Percentiles rank a stretch among this genome's conserved stretches.
Conservation (phyloP, 2,113 vertebrate species). For the Chloropsis hardwickii region DNA sequence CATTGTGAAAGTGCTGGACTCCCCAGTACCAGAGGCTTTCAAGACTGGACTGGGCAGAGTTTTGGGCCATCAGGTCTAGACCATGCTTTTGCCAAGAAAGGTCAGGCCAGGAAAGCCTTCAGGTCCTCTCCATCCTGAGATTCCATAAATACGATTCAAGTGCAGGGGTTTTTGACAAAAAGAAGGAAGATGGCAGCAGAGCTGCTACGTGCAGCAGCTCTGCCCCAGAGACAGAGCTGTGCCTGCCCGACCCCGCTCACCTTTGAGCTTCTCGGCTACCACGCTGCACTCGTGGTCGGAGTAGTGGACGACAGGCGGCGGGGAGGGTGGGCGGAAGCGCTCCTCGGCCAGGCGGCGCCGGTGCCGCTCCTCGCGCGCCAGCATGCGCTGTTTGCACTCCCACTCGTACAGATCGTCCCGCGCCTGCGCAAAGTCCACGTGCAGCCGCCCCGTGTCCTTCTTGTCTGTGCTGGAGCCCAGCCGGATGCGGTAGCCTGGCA, state of each 20-base stretch:
- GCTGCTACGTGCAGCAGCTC: neutral
- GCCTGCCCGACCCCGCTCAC: slow-evolving; percentile 48
- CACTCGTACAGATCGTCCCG: slow-evolving; percentile 96
- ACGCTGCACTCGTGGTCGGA: slow-evolving; percentile 91
- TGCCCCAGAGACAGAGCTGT: rapidly evolving
- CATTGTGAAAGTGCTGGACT: neutral
- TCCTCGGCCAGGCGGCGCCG: slow-evolving; percentile 88
- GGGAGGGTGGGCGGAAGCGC: slow-evolving; percentile 84
- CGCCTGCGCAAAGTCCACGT: slow-evolving; percentile 94
- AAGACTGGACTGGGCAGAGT: neutral
- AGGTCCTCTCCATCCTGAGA: no score
- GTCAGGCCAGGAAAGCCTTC: neutral
- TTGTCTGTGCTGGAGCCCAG: slow-evolving; percentile 95
- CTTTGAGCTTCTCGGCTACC: slow-evolving; percentile 95
- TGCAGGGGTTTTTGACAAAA: rapidly evolving
- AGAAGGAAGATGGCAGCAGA: rapidly evolving
- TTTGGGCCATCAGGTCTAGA: neutral
- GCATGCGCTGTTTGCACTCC: slow-evolving; percentile 93
- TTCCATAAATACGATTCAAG: rapidly evolving
- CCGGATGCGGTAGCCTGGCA: slow-evolving; percentile 87
- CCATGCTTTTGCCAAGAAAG: neutral
- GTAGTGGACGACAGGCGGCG: slow-evolving; percentile 92
- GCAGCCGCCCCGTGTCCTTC: slow-evolving; percentile 91
- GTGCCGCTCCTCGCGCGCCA: slow-evolving; percentile 91
- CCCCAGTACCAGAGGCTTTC: neutral